Conservation (phyloP, 2,797 vertebrate genomes). For the Acrossocheilus fasciatus region DNA sequence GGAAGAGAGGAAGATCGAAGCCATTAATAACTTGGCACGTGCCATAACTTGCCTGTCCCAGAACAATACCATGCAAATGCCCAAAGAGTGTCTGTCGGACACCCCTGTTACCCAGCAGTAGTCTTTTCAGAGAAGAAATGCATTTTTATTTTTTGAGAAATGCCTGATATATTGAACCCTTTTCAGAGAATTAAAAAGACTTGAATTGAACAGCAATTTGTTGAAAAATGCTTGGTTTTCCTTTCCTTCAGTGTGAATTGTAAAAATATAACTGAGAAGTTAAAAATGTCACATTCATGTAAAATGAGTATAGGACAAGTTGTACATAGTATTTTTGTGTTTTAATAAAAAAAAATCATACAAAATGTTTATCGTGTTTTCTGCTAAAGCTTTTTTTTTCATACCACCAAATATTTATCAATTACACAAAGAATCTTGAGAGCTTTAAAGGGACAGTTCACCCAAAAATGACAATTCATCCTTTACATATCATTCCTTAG, state of each 20-base stretch:
- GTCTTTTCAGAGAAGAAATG: background rate
- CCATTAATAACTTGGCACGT: conserved; percentile 82
- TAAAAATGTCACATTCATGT: background rate
- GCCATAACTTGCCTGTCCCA: conserved; percentile 80
- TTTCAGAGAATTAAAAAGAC: background rate
- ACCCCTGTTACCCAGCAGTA: background rate
- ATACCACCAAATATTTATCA: background rate
- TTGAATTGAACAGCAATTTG: background rate
- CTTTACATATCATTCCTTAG: background rate
- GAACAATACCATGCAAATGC: conserved; percentile 60
- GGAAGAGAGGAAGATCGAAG: conserved; percentile 83
- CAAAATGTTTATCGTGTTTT: background rate
- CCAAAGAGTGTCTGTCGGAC: conserved; percentile 60
- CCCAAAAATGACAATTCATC: too few species aligned
- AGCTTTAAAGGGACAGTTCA: too few species aligned
- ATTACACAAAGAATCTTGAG: background rate
- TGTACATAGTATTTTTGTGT: conserved; percentile 25
- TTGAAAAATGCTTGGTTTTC: background rate
- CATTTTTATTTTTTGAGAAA: background rate
- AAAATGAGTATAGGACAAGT: background rate
- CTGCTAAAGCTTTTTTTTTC: background rate
- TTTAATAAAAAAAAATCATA: conserved; percentile 24
- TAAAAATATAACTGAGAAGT: background rate
- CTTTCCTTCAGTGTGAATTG: background rate
- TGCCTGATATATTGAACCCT: background rate